Conservation (phyloP, 2,797 vertebrate species). For the Characodon lateralis region DNA sequence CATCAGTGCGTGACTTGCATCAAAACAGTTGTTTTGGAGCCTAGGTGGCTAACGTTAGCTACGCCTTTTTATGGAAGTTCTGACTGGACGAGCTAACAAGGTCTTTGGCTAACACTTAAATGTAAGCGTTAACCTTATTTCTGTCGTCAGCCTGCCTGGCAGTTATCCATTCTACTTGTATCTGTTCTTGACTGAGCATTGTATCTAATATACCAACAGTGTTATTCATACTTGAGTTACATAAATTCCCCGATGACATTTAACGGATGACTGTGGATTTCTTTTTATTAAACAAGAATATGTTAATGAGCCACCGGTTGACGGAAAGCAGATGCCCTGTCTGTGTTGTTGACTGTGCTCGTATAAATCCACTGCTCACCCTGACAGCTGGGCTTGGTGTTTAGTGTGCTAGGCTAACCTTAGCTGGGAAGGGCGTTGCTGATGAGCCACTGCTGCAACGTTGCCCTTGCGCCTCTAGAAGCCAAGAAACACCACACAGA, state of each 20-base stretch:
- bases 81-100: conserved; percentile 47
- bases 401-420: conserved; percentile 68
- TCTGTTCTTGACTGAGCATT: conserved; percentile 5
- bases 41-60: conserved; percentile 56
- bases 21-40: conserved; percentile 55
- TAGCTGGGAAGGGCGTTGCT: conserved; percentile 81
- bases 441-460: conserved; percentile 79
- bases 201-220: background rate
- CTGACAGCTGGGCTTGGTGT: conserved; percentile 55
- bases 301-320: background rate
- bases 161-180: no score
- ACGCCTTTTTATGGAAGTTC: conserved; percentile 67
- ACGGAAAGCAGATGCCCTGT: conserved; percentile 17
- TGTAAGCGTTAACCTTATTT: rapidly evolving
- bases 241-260: background rate
- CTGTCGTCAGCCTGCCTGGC: rapidly evolving
- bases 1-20: background rate
- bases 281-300: background rate
- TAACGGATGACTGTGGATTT: background rate
- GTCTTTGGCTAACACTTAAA: conserved; percentile 24
- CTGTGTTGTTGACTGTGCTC: conserved; percentile 12
- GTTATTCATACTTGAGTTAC: conserved; percentile 35
- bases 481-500: conserved; percentile 40
- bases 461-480: conserved; percentile 75
- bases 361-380: conserved; percentile 7